phyloP scores from a whole-genome alignment of 1,140 invertebrate species.

The Pissodes strobi region DNA sequence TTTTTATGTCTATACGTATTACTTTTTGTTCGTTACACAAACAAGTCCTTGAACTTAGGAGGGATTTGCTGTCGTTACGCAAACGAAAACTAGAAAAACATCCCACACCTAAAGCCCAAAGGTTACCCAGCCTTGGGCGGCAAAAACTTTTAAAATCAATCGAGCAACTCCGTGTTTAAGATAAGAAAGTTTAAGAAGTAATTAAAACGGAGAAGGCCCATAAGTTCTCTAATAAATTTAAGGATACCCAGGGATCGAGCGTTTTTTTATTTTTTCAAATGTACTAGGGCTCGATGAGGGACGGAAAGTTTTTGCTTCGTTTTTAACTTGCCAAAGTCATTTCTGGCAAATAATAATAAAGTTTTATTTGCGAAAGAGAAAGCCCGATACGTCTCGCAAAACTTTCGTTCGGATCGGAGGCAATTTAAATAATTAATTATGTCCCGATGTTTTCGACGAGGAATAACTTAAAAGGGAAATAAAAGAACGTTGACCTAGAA shows the following conservation, averaged over 20 bases:
- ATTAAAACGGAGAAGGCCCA: conserved; percentile 31
- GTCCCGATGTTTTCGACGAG: too few relatives aligned
- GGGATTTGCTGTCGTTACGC: too few relatives aligned
- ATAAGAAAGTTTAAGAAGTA: conserved; percentile 34
- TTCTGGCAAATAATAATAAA: conserved; percentile 10
- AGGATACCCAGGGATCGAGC: conserved; percentile 14
- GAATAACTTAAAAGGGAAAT: too few relatives aligned
- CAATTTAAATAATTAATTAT: too few relatives aligned
- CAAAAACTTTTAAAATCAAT: conserved; percentile 35
- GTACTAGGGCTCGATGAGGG: neutral
- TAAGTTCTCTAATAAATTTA: conserved; percentile 36
- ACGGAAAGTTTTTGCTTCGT: neutral
- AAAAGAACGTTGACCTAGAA: too few relatives aligned
- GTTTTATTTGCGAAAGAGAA: too few relatives aligned
- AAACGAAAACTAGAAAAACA: too few relatives aligned
- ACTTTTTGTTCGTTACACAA: too few relatives aligned
- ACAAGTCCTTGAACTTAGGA: too few relatives aligned
- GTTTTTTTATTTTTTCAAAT: conserved; percentile 21
- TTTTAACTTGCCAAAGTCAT: conserved; percentile 16
- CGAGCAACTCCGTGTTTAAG: conserved; percentile 24
- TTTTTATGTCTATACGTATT: too few relatives aligned
- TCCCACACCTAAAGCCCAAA: conserved; percentile 8
- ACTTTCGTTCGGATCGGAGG: too few relatives aligned
- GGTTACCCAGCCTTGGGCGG: neutral
- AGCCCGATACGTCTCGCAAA: too few relatives aligned